Evolutionary conservation across 2,888 invertebrate genomes (phyloP).

Genomic region (Crocallis elinguaria): DNA sequence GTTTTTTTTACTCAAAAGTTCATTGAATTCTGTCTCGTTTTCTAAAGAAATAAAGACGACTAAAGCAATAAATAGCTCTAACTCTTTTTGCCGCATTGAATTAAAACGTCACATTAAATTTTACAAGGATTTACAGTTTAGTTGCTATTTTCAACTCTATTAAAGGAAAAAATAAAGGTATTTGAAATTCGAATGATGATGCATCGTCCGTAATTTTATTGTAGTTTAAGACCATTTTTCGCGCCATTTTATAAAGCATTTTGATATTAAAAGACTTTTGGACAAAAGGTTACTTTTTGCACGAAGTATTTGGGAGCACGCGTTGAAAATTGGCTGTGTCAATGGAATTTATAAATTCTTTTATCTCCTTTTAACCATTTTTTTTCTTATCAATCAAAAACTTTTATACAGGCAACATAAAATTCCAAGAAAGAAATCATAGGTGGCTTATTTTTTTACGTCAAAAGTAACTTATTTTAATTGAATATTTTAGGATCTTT

Average conservation of each 20-base stretch:
- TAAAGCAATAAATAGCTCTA: constrained; percentile 17
- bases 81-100: constrained; percentile 14
- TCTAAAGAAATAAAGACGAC: constrained; percentile 14
- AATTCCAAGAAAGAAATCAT: no score
- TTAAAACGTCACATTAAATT: constrained; percentile 18
- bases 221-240: constrained; percentile 66
- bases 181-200: constrained; percentile 7
- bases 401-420: no score
- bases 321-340: constrained; percentile 63
- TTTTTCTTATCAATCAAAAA: neutral
- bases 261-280: constrained; percentile 63
- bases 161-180: constrained; percentile 1
- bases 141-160: constrained; percentile 23
- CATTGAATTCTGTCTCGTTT: constrained; percentile 24
- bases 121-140: neutral
- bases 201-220: constrained; percentile 45
- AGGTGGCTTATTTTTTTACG: no score
- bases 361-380: constrained; percentile 46
- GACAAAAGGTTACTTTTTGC: constrained; percentile 62
- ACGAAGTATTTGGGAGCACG: constrained; percentile 69
- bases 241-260: constrained; percentile 44
- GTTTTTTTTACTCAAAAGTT: constrained; percentile 1
- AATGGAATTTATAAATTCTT: constrained; percentile 44
- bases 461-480: no score
- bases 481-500: no score